A percentile compares a stretch with the other conserved stretches of the same genome.
These are phyloP conservation scores for Hippocampus barbouri DNA, from an alignment of 2,113 vertebrate species.

Conservation along the genomic window DNA sequence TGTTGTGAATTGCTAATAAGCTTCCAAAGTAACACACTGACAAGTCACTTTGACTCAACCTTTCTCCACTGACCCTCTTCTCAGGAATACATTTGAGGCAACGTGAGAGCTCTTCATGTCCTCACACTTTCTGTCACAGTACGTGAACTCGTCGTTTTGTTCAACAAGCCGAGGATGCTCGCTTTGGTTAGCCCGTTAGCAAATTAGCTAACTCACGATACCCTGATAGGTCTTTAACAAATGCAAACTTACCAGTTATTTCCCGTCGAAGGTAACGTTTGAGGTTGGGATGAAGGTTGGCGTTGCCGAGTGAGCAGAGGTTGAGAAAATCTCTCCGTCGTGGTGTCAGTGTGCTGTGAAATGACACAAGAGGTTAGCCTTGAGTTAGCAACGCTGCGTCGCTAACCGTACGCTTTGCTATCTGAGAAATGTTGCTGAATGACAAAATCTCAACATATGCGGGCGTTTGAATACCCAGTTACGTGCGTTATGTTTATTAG, in stretches of 20 bases:
- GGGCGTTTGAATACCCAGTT: not conserved
- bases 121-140: slow-evolving; percentile 32
- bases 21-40: not conserved
- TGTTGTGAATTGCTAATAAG: slow-evolving; percentile 69
- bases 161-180: not conserved
- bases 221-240: not conserved
- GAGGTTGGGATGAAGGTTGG: not conserved
- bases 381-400: not conserved
- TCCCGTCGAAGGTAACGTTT: not conserved
- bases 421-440: not conserved
- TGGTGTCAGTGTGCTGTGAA: not conserved
- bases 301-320: not conserved
- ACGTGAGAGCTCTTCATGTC: slow-evolving; percentile 38
- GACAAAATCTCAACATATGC: not conserved
- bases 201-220: slow-evolving; percentile 11
- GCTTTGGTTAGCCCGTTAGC: not conserved
- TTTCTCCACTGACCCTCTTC: slow-evolving; percentile 6
- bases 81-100: slow-evolving; percentile 16
- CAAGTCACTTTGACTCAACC: not conserved
- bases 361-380: not conserved
- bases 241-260: not conserved
- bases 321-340: not conserved
- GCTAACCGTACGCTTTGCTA: not conserved
- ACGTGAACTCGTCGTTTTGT: slow-evolving; percentile 10
- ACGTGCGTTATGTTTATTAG: not conserved